phyloP scores from a whole-genome alignment of 2,797 vertebrate species.

The Coracias cyanogaster region DNA sequence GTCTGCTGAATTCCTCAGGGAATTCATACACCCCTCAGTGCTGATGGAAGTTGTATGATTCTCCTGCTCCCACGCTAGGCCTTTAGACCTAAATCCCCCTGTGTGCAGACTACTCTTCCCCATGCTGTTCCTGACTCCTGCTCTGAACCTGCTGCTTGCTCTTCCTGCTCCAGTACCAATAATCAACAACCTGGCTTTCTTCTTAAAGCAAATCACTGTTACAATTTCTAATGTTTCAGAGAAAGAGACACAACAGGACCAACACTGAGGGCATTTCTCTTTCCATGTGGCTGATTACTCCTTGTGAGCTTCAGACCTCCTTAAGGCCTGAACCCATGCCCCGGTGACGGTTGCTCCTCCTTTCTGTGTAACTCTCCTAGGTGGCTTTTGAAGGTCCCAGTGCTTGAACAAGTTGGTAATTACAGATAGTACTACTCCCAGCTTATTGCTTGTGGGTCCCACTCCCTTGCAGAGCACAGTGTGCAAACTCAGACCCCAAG shows the following conservation, averaged over 20 bases:
- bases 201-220: neutral
- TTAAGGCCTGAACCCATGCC: neutral
- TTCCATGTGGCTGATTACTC: neutral
- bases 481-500: neutral
- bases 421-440: neutral
- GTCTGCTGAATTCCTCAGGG: neutral
- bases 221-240: neutral
- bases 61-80: neutral
- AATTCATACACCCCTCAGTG: neutral
- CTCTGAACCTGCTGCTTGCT: neutral
- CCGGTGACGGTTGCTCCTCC: neutral
- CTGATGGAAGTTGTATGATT: neutral
- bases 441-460: neutral
- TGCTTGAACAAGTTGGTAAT: neutral
- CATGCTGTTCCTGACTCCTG: neutral
- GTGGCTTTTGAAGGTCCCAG: neutral
- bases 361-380: neutral
- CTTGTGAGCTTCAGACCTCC: neutral
- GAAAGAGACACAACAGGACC: neutral
- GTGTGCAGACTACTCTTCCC: neutral
- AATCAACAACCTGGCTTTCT: neutral
- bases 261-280: fast-evolving
- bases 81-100: neutral
- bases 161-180: neutral
- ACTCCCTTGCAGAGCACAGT: neutral